Evolutionary conservation across 2,113 vertebrate genomes (phyloP), one percentile per base, ranked within the genome.

Genomic region (Zootoca vivipara): DNA sequence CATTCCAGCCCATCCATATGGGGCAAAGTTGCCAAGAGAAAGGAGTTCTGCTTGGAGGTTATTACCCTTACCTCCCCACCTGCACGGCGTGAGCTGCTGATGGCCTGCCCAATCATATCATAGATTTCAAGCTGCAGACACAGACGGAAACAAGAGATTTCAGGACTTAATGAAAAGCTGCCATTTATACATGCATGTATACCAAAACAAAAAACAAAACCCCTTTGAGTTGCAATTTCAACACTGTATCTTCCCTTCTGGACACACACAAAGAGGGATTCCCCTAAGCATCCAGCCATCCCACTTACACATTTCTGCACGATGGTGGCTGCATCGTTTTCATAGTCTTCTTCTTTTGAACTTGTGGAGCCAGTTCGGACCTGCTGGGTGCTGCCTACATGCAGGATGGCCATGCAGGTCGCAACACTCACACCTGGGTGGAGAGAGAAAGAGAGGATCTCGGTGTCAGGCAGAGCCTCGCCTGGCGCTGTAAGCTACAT

Each of bases 61-160:
- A 0, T 0, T 40, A 22, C 67, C 86, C 97, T 96, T 95, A 99
- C 99, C 98, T 99, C 99, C 80, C 99, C 99, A 89, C 99, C 99
- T 58, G 99, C 99, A 90, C 99, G 96, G 38, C 99, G 98, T 15
- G 99, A 99, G 92, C 91, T 98, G 95, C 98, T 98, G 96, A 99
- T 99, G 22, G 98, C 98, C 91, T 99, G 98, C 73, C 99, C 99
- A 82, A 99, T 99, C 99, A 99, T 99, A 94, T 99, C 99, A 88
- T 99, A 99, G 94, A 99, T 99, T 95, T 99, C 99, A 91, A 99
- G 96, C 99, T 99, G 96, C 88, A 92, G 90, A 94, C 8, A 96
- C 87, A 92, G 90, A 94, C 6, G 93, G 69, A 86, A 18, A 86
- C 70, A n/a, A 0, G 0, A 5, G 24, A 4, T 5, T 15, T 1